These are phyloP conservation scores for Entomobrya multifasciata DNA, from an alignment of 2,888 invertebrate genomes.

Conservation along the genomic window DNA sequence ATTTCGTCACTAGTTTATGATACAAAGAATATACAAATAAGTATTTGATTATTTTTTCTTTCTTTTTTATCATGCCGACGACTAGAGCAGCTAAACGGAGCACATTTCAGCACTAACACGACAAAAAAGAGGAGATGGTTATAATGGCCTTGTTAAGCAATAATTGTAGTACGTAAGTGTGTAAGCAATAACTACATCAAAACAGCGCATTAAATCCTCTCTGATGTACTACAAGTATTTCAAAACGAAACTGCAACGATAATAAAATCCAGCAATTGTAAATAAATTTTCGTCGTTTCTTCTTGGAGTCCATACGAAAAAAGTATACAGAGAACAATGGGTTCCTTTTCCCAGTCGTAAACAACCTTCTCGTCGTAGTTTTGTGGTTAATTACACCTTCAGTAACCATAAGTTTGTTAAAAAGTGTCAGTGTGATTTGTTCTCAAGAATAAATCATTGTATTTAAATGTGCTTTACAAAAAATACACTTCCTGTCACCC, in stretches of 20 bases:
- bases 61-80: slow-evolving; percentile 6
- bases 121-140: slow-evolving; percentile 10
- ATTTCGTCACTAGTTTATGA: background rate
- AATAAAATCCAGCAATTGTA: background rate
- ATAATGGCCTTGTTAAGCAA: slow-evolving; percentile 47
- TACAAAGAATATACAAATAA: slow-evolving; percentile 21
- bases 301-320: background rate
- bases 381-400: background rate
- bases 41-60: slow-evolving; percentile 24
- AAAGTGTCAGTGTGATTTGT: slow-evolving; percentile 1
- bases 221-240: background rate
- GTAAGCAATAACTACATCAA: too few species aligned
- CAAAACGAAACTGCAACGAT: background rate
- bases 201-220: background rate
- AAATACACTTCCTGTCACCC: background rate
- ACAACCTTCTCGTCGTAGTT: background rate
- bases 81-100: slow-evolving; percentile 33
- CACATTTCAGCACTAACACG: background rate
- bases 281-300: background rate
- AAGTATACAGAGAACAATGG: background rate
- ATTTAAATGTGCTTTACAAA: background rate
- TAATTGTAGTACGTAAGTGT: slow-evolving; percentile 31
- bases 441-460: background rate
- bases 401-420: background rate
- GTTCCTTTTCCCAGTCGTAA: background rate